A percentile compares a stretch with the other conserved stretches of the same genome.
phyloP scores from a whole-genome alignment of 2,797 vertebrate species.

The Bradypodion pumilum region DNA sequence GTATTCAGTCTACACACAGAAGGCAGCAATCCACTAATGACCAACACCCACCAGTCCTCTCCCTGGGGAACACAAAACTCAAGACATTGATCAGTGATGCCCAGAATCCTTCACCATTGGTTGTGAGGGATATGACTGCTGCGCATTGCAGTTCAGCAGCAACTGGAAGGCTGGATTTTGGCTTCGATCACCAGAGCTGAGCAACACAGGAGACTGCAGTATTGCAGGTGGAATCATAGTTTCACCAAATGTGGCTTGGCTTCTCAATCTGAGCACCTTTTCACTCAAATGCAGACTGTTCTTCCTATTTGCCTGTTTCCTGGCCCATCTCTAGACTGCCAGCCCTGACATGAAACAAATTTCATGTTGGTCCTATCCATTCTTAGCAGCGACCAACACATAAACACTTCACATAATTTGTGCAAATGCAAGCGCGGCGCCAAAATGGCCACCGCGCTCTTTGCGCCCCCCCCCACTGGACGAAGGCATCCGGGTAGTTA shows the following conservation, averaged over 20 bases:
- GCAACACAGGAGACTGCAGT: neutral
- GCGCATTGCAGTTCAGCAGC: neutral
- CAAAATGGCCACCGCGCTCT: too few relatives aligned
- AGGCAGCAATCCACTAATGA: neutral
- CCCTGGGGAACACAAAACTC: neutral
- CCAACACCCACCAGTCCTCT: too few relatives aligned
- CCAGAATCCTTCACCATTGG: neutral
- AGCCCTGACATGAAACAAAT: neutral
- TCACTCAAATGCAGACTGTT: neutral
- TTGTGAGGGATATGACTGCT: neutral
- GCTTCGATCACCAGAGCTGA: neutral
- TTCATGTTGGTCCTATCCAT: neutral
- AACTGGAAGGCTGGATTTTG: neutral
- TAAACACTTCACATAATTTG: neutral
- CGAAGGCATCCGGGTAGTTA: too few relatives aligned
- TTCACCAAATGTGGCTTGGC: neutral
- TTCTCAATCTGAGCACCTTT: neutral
- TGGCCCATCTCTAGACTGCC: too few relatives aligned
- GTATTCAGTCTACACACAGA: neutral
- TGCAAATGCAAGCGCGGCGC: too few relatives aligned
- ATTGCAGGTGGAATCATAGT: neutral
- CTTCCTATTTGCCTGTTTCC: neutral
- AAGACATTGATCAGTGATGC: neutral
- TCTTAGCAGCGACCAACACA: neutral
- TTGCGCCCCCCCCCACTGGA: too few relatives aligned